Evolutionary conservation across 2,888 invertebrate species (phyloP).

Genomic region (Rotaria socialis): DNA sequence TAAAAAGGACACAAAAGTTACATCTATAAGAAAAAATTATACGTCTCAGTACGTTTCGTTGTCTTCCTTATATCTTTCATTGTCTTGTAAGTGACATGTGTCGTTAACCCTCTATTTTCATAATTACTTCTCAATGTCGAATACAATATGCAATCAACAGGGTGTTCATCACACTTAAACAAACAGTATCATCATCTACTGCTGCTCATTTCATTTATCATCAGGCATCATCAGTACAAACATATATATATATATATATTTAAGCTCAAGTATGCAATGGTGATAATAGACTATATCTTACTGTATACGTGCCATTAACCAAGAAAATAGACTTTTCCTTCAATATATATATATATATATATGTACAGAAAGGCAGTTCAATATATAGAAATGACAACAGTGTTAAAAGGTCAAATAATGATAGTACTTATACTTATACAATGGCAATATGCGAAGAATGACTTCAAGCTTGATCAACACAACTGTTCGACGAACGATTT

Average conservation of each 20-base stretch:
- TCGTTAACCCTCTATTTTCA: neutral
- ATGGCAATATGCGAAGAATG: neutral
- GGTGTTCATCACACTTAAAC: neutral
- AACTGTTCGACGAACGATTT: neutral
- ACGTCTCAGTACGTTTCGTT: neutral
- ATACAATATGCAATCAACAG: neutral
- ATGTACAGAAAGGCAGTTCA: neutral
- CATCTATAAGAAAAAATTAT: too few species aligned
- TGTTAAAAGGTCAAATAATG: neutral
- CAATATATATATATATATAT: neutral
- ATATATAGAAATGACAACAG: neutral
- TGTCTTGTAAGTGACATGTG: neutral
- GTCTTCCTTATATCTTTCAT: neutral
- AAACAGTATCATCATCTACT: neutral
- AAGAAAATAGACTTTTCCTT: neutral
- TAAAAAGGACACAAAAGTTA: too few species aligned
- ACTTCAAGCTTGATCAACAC: neutral
- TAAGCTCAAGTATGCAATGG: neutral
- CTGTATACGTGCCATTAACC: neutral
- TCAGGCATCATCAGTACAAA: neutral
- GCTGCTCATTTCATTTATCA: conserved; percentile 13
- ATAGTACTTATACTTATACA: neutral
- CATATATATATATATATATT: neutral
- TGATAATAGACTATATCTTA: neutral
- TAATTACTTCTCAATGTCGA: neutral